Evolutionary conservation across 2,888 invertebrate genomes (phyloP).

Genomic region (Lasioglossum lativentre): DNA sequence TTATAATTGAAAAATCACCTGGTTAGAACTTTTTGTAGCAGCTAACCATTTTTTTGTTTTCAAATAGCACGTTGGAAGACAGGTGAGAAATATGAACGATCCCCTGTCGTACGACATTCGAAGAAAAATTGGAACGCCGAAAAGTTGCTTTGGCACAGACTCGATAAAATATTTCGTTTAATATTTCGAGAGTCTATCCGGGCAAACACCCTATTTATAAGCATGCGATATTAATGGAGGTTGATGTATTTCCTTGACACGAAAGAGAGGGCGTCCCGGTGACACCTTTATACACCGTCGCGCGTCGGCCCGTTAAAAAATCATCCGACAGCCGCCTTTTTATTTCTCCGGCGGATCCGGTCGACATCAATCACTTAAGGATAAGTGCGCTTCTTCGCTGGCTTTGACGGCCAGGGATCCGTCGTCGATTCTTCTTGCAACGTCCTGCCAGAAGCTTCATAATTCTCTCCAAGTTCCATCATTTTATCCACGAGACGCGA

Average conservation of each 20-base stretch:
- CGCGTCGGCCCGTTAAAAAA: conserved; percentile 64
- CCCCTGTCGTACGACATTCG: neutral
- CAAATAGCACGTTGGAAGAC: neutral
- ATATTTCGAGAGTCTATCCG: neutral
- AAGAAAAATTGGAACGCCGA: neutral
- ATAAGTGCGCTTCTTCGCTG: conserved; percentile 69
- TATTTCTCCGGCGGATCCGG: conserved; percentile 42
- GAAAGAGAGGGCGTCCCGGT: conserved; percentile 20
- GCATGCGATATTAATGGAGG: conserved; percentile 52
- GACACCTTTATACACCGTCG: conserved; percentile 51
- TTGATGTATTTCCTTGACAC: conserved; percentile 32
- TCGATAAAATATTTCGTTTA: neutral
- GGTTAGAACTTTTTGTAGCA: neutral
- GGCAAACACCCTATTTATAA: conserved; percentile 37
- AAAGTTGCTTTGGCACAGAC: neutral
- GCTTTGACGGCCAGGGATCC: conserved; percentile 68
- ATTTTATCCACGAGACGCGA: conserved; percentile 55
- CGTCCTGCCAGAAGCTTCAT: conserved; percentile 65
- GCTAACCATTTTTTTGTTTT: no score
- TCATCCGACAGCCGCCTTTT: conserved; percentile 51
- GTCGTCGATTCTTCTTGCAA: conserved; percentile 69
- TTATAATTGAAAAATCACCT: neutral
- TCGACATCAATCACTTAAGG: conserved; percentile 72
- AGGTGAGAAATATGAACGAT: neutral
- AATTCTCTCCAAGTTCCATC: conserved; percentile 65